Evolutionary conservation across 2,797 vertebrate genomes (phyloP).

Genomic region (Vireo griseus): DNA sequence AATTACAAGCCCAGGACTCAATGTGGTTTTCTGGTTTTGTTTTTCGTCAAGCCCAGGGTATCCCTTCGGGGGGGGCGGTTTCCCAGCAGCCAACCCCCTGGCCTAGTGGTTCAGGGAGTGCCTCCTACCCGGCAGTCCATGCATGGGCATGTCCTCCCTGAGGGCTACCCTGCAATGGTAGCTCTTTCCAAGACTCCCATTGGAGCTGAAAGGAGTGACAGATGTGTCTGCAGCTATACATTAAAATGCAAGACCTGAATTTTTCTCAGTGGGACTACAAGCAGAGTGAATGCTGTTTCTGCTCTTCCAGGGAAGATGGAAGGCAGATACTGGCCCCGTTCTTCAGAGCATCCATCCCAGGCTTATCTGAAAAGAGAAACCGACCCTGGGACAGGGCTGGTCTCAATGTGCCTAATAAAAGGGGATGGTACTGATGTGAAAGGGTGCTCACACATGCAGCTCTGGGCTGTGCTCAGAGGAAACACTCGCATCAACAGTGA

Average conservation of each 20-base stretch:
- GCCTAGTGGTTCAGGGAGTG: background rate
- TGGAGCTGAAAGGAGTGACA: background rate
- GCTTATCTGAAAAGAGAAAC: background rate
- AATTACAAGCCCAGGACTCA: background rate
- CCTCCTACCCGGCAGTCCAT: rapidly evolving
- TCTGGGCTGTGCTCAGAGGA: background rate
- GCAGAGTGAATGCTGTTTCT: background rate
- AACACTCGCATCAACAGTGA: rapidly evolving
- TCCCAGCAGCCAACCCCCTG: background rate
- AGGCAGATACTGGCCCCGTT: background rate
- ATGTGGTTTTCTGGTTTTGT: background rate
- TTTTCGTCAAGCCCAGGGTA: background rate
- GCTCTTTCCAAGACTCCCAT: background rate
- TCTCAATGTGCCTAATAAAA: background rate
- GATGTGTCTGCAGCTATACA: background rate
- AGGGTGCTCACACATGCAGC: background rate
- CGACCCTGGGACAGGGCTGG: background rate
- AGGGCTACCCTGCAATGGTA: background rate
- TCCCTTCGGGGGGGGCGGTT: background rate
- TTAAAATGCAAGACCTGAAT: background rate
- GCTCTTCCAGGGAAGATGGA: background rate
- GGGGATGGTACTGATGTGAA: background rate
- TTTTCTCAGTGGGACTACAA: background rate
- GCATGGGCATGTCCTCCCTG: background rate
- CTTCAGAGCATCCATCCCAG: background rate